A percentile compares a stretch with the other conserved stretches of the same genome.
Conservation (phyloP, 2,888 invertebrate species). For the Beris morrisii region DNA sequence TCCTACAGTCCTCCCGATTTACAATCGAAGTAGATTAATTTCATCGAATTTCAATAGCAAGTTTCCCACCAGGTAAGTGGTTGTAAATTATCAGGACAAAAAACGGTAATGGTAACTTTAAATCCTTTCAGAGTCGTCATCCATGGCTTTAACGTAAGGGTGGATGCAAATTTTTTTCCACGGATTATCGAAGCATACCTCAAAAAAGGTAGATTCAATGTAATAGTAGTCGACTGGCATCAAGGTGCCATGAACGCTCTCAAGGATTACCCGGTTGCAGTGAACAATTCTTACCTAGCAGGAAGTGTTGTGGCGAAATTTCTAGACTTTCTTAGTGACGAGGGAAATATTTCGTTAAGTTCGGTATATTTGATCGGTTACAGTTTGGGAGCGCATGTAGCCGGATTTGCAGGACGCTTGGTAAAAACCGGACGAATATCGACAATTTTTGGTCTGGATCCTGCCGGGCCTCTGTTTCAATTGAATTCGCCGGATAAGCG, state of each 20-base stretch:
- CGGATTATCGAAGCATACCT: slow-evolving; percentile 57
- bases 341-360: slow-evolving; percentile 55
- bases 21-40: neutral
- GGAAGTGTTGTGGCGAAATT: slow-evolving; percentile 46
- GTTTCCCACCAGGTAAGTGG: slow-evolving; percentile 41
- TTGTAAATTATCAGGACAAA: neutral
- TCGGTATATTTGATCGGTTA: slow-evolving; percentile 57
- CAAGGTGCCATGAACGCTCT: slow-evolving; percentile 61
- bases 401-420: slow-evolving; percentile 62
- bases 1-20: slow-evolving; percentile 4
- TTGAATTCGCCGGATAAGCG: slow-evolving; percentile 43
- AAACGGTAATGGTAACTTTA: neutral
- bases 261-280: slow-evolving; percentile 55
- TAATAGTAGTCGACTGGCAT: slow-evolving; percentile 66
- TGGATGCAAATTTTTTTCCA: slow-evolving; percentile 53
- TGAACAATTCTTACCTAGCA: slow-evolving; percentile 35
- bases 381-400: slow-evolving; percentile 63
- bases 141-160: slow-evolving; percentile 64
- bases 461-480: slow-evolving; percentile 43
- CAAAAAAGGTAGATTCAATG: slow-evolving; percentile 60
- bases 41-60: slow-evolving; percentile 39
- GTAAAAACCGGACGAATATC: slow-evolving; percentile 59
- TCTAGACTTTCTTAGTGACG: slow-evolving; percentile 54
- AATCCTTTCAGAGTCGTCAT: slow-evolving; percentile 50
- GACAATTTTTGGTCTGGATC: slow-evolving; percentile 56